Evolutionary conservation across 1,140 invertebrate species (phyloP).

Genomic region (Drosophila mayri): DNA sequence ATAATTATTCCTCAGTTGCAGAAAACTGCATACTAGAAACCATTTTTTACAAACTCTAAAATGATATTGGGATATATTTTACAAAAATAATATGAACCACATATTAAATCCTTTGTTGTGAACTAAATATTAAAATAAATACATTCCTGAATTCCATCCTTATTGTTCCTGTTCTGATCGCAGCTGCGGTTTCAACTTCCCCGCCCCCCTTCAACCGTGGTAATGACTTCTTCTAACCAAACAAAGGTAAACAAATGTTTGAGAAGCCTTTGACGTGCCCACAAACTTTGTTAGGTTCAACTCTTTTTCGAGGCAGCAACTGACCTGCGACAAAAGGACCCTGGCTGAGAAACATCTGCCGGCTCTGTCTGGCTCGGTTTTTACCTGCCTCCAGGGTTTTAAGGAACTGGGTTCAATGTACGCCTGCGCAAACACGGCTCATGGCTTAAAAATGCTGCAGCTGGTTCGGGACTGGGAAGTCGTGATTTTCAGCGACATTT

Average conservation of each 20-base stretch:
- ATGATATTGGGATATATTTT: neutral
- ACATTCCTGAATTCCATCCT: neutral
- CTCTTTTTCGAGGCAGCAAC: conserved; percentile 58
- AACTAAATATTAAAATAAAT: neutral
- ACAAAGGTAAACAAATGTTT: conserved; percentile 75
- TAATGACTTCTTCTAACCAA: conserved; percentile 78
- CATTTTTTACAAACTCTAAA: neutral
- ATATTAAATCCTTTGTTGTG: neutral
- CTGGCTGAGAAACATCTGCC: conserved; percentile 64
- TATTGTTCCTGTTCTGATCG: neutral
- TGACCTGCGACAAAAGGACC: conserved; percentile 77
- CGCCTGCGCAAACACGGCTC: conserved; percentile 70
- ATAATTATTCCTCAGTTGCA: neutral
- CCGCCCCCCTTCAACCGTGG: conserved; percentile 7
- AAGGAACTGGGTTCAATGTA: conserved; percentile 71
- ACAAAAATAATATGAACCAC: neutral
- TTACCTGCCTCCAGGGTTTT: conserved; percentile 26
- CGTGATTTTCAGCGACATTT: conserved; percentile 69
- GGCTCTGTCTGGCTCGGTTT: conserved; percentile 45
- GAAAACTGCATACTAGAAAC: neutral
- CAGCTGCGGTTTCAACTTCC: conserved; percentile 10
- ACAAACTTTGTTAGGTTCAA: conserved; percentile 52
- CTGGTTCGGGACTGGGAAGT: conserved; percentile 55
- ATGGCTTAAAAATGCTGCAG: conserved; percentile 44
- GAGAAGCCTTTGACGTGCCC: conserved; percentile 58